These are phyloP conservation scores for Gastrophryne carolinensis DNA, from an alignment of 2,797 vertebrate species.

Conservation along the genomic window DNA sequence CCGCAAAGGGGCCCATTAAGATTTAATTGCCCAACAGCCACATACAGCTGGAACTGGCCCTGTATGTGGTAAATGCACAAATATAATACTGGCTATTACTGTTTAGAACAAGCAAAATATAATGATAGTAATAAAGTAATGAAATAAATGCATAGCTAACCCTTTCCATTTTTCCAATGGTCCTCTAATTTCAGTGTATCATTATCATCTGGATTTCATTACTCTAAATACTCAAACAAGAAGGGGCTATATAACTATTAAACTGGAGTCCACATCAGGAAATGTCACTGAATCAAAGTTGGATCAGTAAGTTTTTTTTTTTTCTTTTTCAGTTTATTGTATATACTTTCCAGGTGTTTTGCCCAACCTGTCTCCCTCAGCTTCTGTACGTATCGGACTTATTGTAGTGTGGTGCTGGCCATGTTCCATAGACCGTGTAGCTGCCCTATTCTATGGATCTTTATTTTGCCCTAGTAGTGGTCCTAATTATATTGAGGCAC, in stretches of 20 bases:
- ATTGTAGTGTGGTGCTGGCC: background rate
- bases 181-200: constrained; percentile 64
- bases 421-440: background rate
- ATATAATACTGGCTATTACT: constrained; percentile 31
- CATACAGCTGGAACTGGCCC: too few species aligned
- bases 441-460: too few species aligned
- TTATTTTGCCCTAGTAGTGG: too few species aligned
- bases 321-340: constrained; percentile 12
- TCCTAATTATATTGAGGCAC: too few species aligned
- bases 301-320: constrained; percentile 68
- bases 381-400: background rate
- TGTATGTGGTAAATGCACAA: background rate
- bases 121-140: background rate
- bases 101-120: background rate
- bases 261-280: constrained; percentile 64
- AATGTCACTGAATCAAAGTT: constrained; percentile 55
- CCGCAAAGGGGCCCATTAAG: too few species aligned
- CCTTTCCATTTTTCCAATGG: background rate
- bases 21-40: too few species aligned
- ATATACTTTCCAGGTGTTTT: background rate
- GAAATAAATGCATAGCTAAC: background rate
- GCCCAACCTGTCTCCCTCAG: background rate
- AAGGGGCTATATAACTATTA: constrained; percentile 67
- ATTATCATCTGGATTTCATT: constrained; percentile 69
- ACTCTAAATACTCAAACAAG: constrained; percentile 60